Evolutionary conservation across 1,140 invertebrate species (phyloP).

Genomic region (Gonatopus flavifemur): DNA sequence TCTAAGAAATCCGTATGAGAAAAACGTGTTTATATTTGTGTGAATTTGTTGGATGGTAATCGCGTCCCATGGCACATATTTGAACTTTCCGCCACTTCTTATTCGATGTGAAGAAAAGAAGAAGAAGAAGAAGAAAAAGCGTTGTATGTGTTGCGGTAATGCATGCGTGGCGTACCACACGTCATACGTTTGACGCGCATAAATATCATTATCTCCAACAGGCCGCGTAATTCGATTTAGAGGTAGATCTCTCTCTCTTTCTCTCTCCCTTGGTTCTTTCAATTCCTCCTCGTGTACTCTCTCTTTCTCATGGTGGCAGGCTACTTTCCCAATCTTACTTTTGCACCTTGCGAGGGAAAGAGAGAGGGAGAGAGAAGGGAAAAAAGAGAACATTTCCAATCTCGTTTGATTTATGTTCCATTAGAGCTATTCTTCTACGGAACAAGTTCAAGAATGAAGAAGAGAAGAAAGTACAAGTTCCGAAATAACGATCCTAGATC

Average conservation of each 20-base stretch:
- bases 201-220: slow-evolving; percentile 43
- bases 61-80: slow-evolving; percentile 7
- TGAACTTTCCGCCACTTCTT: slow-evolving; percentile 13
- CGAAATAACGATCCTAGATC: background rate
- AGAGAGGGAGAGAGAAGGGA: background rate
- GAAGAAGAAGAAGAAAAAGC: too few species aligned
- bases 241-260: slow-evolving; percentile 20
- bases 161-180: slow-evolving; percentile 23
- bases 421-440: too few species aligned
- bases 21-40: too few species aligned
- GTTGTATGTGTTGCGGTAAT: slow-evolving; percentile 21
- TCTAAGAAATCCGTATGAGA: too few species aligned
- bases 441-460: too few species aligned
- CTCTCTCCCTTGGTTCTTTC: background rate
- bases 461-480: slow-evolving; percentile 4
- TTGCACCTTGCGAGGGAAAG: background rate
- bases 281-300: background rate
- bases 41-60: too few species aligned
- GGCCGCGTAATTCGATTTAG: slow-evolving; percentile 35
- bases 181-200: slow-evolving; percentile 37
- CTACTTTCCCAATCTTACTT: slow-evolving; percentile 4
- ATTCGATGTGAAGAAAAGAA: too few species aligned
- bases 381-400: background rate
- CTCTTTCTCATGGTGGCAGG: background rate
- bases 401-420: too few species aligned